These are phyloP conservation scores for Gryllus longicercus DNA, from an alignment of 2,888 invertebrate genomes.

Conservation along the genomic window DNA sequence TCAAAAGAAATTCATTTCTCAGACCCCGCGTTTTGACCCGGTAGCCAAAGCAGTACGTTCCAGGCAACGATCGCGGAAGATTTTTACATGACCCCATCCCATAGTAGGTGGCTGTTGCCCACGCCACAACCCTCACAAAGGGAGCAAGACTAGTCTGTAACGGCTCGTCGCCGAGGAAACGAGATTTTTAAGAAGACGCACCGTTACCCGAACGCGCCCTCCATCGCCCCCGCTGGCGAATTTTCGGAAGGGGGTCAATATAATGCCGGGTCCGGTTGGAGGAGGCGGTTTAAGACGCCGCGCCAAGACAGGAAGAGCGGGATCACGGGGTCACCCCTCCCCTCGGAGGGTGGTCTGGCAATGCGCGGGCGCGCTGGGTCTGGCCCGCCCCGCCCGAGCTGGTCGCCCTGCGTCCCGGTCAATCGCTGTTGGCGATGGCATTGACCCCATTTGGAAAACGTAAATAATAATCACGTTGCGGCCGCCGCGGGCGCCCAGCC, in stretches of 20 bases:
- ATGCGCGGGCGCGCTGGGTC: neutral
- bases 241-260: neutral
- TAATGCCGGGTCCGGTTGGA: neutral
- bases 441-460: slow-evolving; percentile 17
- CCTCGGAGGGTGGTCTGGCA: neutral
- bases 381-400: neutral
- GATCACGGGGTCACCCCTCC: neutral
- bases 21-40: too few species aligned
- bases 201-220: neutral
- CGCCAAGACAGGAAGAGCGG: too few species aligned
- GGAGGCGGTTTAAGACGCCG: neutral
- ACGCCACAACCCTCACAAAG: too few species aligned
- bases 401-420: neutral
- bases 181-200: neutral
- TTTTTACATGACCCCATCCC: neutral
- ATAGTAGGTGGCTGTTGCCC: neutral
- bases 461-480: slow-evolving; percentile 17
- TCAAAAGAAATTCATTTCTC: too few species aligned
- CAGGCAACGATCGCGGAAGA: neutral
- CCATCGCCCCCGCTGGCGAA: neutral
- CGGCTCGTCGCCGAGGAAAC: neutral
- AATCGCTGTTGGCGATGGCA: slow-evolving; percentile 17
- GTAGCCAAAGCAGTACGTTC: too few species aligned
- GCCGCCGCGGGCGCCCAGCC: neutral
- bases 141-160: neutral